These are phyloP conservation scores for Alviniconcha strummeri DNA, from an alignment of 2,888 invertebrate genomes.

Conservation along the genomic window DNA sequence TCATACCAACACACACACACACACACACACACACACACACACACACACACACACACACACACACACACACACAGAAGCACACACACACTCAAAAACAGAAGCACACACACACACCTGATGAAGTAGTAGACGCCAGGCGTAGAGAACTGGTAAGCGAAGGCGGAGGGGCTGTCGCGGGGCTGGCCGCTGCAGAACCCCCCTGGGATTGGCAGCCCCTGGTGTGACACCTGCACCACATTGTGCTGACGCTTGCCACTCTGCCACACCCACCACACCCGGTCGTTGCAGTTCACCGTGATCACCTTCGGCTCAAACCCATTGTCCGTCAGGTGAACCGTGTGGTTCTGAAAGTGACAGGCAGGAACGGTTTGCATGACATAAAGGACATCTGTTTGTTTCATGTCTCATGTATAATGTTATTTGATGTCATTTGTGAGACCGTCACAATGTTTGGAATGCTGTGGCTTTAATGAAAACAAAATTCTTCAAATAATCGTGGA, in stretches of 20 bases:
- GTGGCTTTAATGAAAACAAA: too few species aligned
- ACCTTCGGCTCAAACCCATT: constrained; percentile 72
- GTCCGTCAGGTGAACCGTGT: constrained; percentile 72
- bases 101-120: constrained; percentile 50
- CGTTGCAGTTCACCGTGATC: constrained; percentile 70
- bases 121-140: constrained; percentile 72
- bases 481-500: too few species aligned
- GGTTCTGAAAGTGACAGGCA: constrained; percentile 62
- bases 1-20: background rate
- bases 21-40: background rate
- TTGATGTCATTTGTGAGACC: too few species aligned
- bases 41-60: background rate
- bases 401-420: too few species aligned
- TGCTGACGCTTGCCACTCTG: constrained; percentile 71
- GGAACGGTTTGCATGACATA: background rate
- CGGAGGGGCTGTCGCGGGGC: constrained; percentile 70
- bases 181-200: constrained; percentile 72
- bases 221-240: constrained; percentile 72
- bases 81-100: background rate
- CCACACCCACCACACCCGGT: constrained; percentile 74
- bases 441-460: too few species aligned
- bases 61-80: background rate
- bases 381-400: background rate
- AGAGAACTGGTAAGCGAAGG: constrained; percentile 70
- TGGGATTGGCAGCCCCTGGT: constrained; percentile 66